Evolutionary conservation across 2,888 invertebrate genomes (phyloP).

Genomic region (Atherix ibis): DNA sequence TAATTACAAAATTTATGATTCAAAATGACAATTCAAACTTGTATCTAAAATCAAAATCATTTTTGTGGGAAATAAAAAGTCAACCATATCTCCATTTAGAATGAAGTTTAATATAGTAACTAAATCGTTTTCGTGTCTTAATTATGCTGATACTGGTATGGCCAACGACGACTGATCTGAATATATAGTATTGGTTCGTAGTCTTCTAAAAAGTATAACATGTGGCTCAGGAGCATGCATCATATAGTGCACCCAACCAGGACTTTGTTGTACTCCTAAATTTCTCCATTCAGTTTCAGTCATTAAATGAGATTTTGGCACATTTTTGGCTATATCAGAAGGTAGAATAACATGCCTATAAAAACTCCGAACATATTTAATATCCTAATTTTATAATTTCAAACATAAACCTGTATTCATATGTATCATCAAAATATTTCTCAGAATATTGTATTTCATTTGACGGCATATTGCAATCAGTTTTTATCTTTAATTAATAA

Average conservation of each 20-base stretch:
- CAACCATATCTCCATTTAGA: too few relatives aligned
- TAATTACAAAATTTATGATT: too few relatives aligned
- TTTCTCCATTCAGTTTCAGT: conserved; percentile 90
- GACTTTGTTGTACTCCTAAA: conserved; percentile 86
- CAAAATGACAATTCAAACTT: too few relatives aligned
- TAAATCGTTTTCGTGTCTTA: too few relatives aligned
- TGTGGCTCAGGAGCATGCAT: conserved; percentile 84
- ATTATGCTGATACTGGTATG: too few relatives aligned
- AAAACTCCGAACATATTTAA: conserved; percentile 6
- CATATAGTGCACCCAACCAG: conserved; percentile 53
- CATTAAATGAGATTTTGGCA: conserved; percentile 83
- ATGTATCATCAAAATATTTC: conserved; percentile 72
- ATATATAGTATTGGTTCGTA: conserved; percentile 18
- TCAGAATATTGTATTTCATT: conserved; percentile 87
- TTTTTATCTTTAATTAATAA: too few relatives aligned
- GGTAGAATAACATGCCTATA: conserved; percentile 81
- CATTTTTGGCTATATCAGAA: conserved; percentile 63
- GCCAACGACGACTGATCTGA: too few relatives aligned
- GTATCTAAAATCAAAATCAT: too few relatives aligned
- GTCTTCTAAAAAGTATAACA: conserved; percentile 63
- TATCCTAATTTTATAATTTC: conserved; percentile 3
- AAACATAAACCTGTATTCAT: conserved; percentile 62
- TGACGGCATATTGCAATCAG: conserved; percentile 41
- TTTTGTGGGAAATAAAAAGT: too few relatives aligned
- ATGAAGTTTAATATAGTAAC: too few relatives aligned